Percentiles rank a stretch among this genome's conserved stretches.
These are phyloP conservation scores for Eutolmus rufibarbis DNA, from an alignment of 2,888 invertebrate species.

Conservation along the genomic window DNA sequence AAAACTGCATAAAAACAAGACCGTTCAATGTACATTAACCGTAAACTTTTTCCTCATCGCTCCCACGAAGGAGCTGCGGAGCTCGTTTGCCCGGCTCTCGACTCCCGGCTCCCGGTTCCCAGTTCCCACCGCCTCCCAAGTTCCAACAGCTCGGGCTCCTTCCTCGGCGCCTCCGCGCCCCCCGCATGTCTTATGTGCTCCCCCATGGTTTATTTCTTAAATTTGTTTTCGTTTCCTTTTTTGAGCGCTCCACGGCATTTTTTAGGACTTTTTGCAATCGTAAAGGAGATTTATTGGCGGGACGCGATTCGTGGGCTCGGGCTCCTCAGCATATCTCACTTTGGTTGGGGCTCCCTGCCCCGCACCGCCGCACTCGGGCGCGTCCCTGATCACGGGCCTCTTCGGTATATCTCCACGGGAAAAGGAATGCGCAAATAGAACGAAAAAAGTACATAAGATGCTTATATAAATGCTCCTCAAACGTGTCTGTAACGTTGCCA, in stretches of 20 bases:
- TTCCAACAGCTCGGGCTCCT: neutral
- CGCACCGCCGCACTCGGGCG: neutral
- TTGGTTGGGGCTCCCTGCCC: slow-evolving; percentile 12
- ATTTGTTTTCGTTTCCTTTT: slow-evolving; percentile 47
- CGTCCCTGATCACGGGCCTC: neutral
- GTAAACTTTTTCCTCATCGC: slow-evolving; percentile 42
- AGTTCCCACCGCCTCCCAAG: neutral
- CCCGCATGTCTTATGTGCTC: slow-evolving; percentile 40
- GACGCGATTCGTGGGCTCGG: slow-evolving; percentile 50
- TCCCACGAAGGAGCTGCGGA: slow-evolving; percentile 11
- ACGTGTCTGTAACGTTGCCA: slow-evolving; percentile 48
- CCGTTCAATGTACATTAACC: slow-evolving; percentile 45
- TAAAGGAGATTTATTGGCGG: slow-evolving; percentile 49
- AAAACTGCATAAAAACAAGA: slow-evolving; percentile 47
- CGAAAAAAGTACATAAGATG: slow-evolving; percentile 44
- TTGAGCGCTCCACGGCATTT: slow-evolving; percentile 42
- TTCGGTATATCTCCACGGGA: slow-evolving; percentile 16
- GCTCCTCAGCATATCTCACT: slow-evolving; percentile 43
- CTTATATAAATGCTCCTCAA: slow-evolving; percentile 48
- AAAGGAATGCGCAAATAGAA: slow-evolving; percentile 46
- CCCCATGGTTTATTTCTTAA: slow-evolving; percentile 48
- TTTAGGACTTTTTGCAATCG: slow-evolving; percentile 45
- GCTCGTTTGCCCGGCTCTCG: slow-evolving; percentile 15
- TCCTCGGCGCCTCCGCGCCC: slow-evolving; percentile 1
- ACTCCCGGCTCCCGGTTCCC: neutral